These are phyloP conservation scores for Podotricha telesiphe DNA, from an alignment of 2,888 invertebrate genomes.

Conservation along the genomic window DNA sequence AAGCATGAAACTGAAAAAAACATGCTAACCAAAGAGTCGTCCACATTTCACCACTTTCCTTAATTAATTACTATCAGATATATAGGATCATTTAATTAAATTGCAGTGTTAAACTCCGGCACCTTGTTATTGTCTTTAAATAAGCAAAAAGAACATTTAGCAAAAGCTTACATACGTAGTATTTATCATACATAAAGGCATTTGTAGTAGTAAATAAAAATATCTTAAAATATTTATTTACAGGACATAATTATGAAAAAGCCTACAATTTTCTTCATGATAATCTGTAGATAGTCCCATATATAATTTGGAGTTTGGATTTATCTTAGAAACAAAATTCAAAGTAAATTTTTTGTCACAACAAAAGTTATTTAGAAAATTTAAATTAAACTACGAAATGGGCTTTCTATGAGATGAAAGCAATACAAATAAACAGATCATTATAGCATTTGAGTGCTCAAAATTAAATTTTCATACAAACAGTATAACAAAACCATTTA, in stretches of 20 bases:
- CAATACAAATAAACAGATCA: slow-evolving; percentile 3
- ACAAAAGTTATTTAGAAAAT: slow-evolving; percentile 5
- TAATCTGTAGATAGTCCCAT: slow-evolving; percentile 9
- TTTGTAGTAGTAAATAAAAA: no score
- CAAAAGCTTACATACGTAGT: no score
- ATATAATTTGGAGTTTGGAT: slow-evolving; percentile 16
- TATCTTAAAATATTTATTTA: no score
- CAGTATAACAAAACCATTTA: background rate
- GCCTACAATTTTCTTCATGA: slow-evolving; percentile 1
- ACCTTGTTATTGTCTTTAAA: no score
- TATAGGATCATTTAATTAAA: no score
- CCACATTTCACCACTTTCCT: no score
- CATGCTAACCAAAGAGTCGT: no score
- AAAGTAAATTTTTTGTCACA: slow-evolving; percentile 5
- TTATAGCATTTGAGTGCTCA: slow-evolving; percentile 1
- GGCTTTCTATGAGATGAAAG: background rate
- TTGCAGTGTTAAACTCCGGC: no score
- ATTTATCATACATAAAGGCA: no score
- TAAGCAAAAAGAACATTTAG: no score
- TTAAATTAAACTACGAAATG: slow-evolving; percentile 9
- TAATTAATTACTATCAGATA: no score
- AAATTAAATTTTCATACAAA: background rate
- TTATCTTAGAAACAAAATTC: slow-evolving; percentile 6
- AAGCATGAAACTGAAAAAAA: no score
- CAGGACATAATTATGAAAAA: background rate